Percentiles rank a stretch among this genome's conserved stretches.
Evolutionary conservation across 2,888 invertebrate species (phyloP).

Genomic region (Phania funesta): DNA sequence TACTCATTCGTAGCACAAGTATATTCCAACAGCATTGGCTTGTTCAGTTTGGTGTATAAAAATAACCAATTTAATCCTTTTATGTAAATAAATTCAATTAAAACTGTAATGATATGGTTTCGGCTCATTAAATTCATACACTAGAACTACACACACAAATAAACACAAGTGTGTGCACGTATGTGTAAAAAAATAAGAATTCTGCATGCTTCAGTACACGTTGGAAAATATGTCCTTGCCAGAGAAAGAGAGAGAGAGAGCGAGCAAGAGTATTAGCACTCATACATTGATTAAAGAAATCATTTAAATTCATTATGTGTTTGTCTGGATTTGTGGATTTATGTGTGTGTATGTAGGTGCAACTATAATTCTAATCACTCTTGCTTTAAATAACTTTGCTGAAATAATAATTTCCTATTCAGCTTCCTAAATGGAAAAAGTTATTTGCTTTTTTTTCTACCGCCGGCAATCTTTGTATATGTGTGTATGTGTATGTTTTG

Average conservation of each 20-base stretch:
- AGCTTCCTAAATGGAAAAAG: slow-evolving; percentile 57
- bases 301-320: slow-evolving; percentile 48
- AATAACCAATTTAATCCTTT: slow-evolving; percentile 55
- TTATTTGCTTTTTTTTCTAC: slow-evolving; percentile 3
- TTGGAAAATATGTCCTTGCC: too few relatives aligned
- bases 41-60: slow-evolving; percentile 32
- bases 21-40: slow-evolving; percentile 19
- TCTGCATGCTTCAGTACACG: too few relatives aligned
- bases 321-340: background rate
- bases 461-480: slow-evolving; percentile 5
- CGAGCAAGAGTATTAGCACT: too few relatives aligned
- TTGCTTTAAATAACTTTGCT: slow-evolving; percentile 46
- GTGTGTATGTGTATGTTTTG: background rate
- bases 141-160: too few relatives aligned
- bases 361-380: slow-evolving; percentile 40
- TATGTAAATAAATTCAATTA: slow-evolving; percentile 62
- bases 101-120: slow-evolving; percentile 61
- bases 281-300: slow-evolving; percentile 27
- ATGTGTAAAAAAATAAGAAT: too few relatives aligned
- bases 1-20: background rate
- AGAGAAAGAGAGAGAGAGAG: too few relatives aligned
- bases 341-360: background rate
- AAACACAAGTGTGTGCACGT: too few relatives aligned
- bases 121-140: slow-evolving; percentile 60
- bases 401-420: slow-evolving; percentile 60